Evolutionary conservation across 2,888 invertebrate species (phyloP), one percentile per base, ranked within the genome.

Genomic region (Aproaerema taeniolella): DNA sequence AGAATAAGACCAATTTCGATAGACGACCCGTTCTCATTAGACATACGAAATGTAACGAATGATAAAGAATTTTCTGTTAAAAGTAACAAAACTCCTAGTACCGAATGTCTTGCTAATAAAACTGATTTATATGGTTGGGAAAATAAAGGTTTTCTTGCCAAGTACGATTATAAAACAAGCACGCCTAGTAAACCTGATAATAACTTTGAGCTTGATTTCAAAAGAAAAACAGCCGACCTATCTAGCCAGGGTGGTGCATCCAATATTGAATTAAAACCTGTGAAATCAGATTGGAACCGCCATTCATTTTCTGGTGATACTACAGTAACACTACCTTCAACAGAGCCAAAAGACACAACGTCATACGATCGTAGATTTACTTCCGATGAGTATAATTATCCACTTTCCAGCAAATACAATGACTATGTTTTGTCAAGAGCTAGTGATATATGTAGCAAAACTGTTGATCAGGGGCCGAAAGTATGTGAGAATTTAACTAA

Each of bases 81-180:
- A 64, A 60, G 45, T 46, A 52, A 58, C 29, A 86, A 78, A 67
- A 79, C 76, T 42, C 81, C 82, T 33, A 85, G 78, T 50, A 72
- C 58, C 53, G 85, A 82, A 57, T 70, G 74, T 52, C 55, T 82
- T 43, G 77, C 54, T 11, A 83, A 86, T 58, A 83, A 79, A 74
- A 87, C 85, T 32, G 87, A 87, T 59, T 58, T 68, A 38, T 87
- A 86, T 53, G 87, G 87, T 34, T 87, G 87, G 87, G 87, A 87
- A 69, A 87, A 87, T 48, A 87, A 86, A 69, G 87, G 82, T 1
- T 87, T 87, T 58, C 55, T 79, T 39, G 82, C 69, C 10, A 85
- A 81, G 60, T 69, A 69, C 53, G 74, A 75, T 40, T 67, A 60
- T 40, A 72, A 71, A 55, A 61, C 41, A 34, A 54, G 51, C 45